Conservation (phyloP, 2,888 invertebrate genomes). For the Ochropleura plecta region DNA sequence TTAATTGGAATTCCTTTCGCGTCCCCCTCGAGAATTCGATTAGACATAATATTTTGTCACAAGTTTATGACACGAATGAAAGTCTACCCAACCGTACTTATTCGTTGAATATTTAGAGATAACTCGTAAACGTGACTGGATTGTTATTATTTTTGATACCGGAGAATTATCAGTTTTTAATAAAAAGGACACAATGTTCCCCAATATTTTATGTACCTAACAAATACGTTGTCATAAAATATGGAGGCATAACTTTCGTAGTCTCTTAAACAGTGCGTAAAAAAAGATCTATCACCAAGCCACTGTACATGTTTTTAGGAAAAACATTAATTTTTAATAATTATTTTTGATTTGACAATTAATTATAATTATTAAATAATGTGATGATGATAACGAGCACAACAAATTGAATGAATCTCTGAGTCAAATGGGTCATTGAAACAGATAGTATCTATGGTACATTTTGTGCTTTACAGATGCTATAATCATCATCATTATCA, state of each 20-base stretch:
- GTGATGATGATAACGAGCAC: too few relatives aligned
- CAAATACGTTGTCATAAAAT: background rate
- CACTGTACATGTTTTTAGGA: too few relatives aligned
- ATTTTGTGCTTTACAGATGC: conserved; percentile 28
- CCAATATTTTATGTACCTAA: background rate
- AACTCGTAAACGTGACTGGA: conserved; percentile 30
- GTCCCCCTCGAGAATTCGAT: conserved; percentile 49
- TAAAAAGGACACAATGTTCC: conserved; percentile 12
- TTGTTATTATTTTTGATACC: conserved; percentile 22
- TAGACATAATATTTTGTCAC: conserved; percentile 47
- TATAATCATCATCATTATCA: conserved; percentile 50
- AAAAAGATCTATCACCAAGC: background rate
- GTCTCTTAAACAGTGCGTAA: background rate
- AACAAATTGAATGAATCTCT: too few relatives aligned
- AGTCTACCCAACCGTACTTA: conserved; percentile 9
- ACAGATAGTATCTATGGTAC: conserved; percentile 7
- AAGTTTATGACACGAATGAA: conserved; percentile 37
- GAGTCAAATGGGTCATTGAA: conserved; percentile 5
- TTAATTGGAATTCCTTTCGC: conserved; percentile 51
- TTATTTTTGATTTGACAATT: too few relatives aligned
- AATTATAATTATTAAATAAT: too few relatives aligned
- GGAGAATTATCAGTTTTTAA: conserved; percentile 19
- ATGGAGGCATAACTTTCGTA: background rate
- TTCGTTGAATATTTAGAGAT: conserved; percentile 45
- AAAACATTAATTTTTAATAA: too few relatives aligned